Evolutionary conservation across 2,888 invertebrate species (phyloP).

Genomic region (Nemurella pictetii): DNA sequence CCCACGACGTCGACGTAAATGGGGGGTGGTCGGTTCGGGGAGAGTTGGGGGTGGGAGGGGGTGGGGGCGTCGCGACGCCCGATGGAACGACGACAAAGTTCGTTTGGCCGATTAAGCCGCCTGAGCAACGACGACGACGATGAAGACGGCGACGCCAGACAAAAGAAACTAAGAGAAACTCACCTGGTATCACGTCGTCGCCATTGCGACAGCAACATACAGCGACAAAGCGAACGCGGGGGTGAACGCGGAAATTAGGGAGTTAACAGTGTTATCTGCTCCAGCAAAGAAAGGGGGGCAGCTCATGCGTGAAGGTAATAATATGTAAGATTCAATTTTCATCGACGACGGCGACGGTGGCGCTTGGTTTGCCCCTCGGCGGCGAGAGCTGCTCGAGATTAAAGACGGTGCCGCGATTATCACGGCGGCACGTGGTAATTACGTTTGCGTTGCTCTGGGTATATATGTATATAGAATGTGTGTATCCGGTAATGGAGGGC

Average conservation of each 20-base stretch:
- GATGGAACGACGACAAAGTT: conserved; percentile 25
- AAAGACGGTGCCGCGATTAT: neutral
- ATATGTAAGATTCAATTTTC: conserved; percentile 21
- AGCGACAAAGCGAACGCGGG: neutral
- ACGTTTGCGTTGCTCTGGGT: neutral
- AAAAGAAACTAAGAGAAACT: conserved; percentile 4
- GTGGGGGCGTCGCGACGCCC: neutral
- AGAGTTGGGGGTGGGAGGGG: neutral
- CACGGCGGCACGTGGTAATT: neutral
- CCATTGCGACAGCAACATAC: neutral
- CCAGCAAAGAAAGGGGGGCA: conserved; percentile 3
- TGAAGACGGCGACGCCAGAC: neutral
- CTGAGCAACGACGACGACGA: conserved; percentile 1
- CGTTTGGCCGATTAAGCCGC: conserved; percentile 29
- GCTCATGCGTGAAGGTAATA: conserved; percentile 17
- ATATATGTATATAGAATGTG: neutral
- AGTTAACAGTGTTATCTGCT: conserved; percentile 9
- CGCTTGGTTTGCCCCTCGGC: neutral
- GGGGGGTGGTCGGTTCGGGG: neutral
- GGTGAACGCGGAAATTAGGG: neutral
- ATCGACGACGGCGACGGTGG: neutral
- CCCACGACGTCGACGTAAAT: conserved; percentile 29
- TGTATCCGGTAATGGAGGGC: too few species aligned
- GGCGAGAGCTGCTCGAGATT: neutral
- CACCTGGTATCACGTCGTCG: neutral